Conservation (phyloP, 2,888 invertebrate species). For the Eumacrocentrus americanus region DNA sequence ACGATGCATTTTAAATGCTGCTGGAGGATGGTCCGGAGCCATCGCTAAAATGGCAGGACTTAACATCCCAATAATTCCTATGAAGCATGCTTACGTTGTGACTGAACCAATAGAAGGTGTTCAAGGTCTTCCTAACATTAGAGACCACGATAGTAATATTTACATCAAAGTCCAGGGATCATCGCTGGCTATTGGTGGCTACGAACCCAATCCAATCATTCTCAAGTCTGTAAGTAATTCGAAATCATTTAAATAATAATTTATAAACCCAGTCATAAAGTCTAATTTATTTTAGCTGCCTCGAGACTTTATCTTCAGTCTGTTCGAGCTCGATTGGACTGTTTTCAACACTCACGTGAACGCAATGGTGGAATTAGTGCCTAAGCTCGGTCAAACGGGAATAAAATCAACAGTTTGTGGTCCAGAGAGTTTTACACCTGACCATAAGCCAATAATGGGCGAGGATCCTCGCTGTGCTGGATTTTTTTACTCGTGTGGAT, state of each 20-base stretch:
- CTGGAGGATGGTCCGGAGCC: slow-evolving; percentile 83
- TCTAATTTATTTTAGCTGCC: slow-evolving; percentile 64
- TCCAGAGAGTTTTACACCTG: slow-evolving; percentile 91
- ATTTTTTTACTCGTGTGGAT: slow-evolving; percentile 84
- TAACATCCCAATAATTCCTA: slow-evolving; percentile 77
- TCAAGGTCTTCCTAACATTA: slow-evolving; percentile 77
- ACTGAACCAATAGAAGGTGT: slow-evolving; percentile 80
- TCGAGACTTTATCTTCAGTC: slow-evolving; percentile 79
- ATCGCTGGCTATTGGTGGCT: slow-evolving; percentile 83
- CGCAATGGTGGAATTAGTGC: slow-evolving; percentile 76
- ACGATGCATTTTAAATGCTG: slow-evolving; percentile 78
- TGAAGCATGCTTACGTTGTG: slow-evolving; percentile 89
- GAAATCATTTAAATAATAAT: no score
- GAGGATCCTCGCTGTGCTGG: slow-evolving; percentile 66
- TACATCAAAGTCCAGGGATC: slow-evolving; percentile 87
- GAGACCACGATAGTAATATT: slow-evolving; percentile 84
- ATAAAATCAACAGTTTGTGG: slow-evolving; percentile 89
- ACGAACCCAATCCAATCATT: slow-evolving; percentile 84
- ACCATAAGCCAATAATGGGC: slow-evolving; percentile 87
- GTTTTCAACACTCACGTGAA: slow-evolving; percentile 80
- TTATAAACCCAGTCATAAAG: no score
- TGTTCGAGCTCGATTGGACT: slow-evolving; percentile 88
- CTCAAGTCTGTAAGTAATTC: slow-evolving; percentile 69
- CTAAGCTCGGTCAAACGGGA: slow-evolving; percentile 75
- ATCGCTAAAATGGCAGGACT: slow-evolving; percentile 73